Evolutionary conservation across 2,797 vertebrate genomes (phyloP), one percentile per base, ranked within the genome.

Genomic region (Streptopelia turtur): DNA sequence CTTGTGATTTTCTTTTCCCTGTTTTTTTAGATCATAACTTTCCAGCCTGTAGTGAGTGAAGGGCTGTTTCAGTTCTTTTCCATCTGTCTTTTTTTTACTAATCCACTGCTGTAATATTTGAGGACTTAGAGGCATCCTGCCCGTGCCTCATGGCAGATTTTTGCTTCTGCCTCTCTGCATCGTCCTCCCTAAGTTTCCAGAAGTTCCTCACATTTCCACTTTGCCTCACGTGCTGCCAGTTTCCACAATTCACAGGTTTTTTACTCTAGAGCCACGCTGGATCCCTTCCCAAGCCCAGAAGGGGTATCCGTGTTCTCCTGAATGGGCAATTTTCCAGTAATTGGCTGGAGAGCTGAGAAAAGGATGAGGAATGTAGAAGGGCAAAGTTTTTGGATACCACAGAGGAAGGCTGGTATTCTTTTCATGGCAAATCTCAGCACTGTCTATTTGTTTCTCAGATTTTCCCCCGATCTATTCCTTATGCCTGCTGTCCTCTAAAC

Each of bases 371-470:
- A 90, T 79, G 85, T 53, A 69, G 61, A 74, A 91, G 66, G 47
- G 79, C 83, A 94, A 37, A 96, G 89, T 82, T 88, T 94, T 92
- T 78, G 89, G 79, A 82, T 85, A 87, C 88, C 76, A 53, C 47
- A 83, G 66, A 30, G 63, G 30, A 88, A 81, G 43, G 59, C 83
- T 90, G 77, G 52, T 87, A 82, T 89, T 88, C 77, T 88, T 94
- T 84, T 88, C 59, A 76, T 1, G 2, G n/a, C 52, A 64, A 45
- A 86, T 83, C 95, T 89, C 86, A 70, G 74, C 83, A 50, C 76
- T 65, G 24, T 82, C 81, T 91, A 1, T 59, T 90, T 49, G 16
- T 74, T 94, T 69, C 87, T 90, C 77, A 30, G 10, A 60, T 94
- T 84, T 84, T 66, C 13, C 77, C 60, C 86, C 33, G 28, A 59